Evolutionary conservation across 2,888 invertebrate species (phyloP), one percentile per base, ranked within the genome.

Genomic region (Erebia ligea): DNA sequence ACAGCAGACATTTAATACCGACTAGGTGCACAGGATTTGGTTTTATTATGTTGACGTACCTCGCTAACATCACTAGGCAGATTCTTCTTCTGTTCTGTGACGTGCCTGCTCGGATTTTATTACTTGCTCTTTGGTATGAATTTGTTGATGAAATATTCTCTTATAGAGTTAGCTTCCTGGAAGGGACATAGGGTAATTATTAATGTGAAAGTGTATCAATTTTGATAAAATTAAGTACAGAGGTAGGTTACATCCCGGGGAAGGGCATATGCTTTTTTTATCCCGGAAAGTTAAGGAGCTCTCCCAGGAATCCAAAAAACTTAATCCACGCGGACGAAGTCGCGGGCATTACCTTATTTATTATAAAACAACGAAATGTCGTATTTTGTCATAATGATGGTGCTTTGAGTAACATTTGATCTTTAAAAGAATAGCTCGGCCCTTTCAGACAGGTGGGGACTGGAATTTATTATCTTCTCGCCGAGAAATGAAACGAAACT

Each of bases 1-100:
- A 84, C 84, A 66, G n/a, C 68, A 82, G 80, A 76, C 73, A 75
- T 79, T 84, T 83, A 85, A 86, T 84, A 81, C 82, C 66, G 73
- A 66, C 78, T 76, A 79, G 79, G 80, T 80, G 76, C 48, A 69
- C 68, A 17, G 57, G 59, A 67, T 64, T 52, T 62, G 57, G 69
- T 57, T 70, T 65, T 67, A 63, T 66, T 67, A 17, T 54, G 58
- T n/a, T 34, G 34, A 54, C 34, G 34, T 64, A 6, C 17, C 17
- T 34, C 17, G 2, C 45, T 45, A 11, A 45, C 11, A 11, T 42
- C 11, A 42, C 10, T 42, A 42, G 5, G 50, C 25, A 25, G 25
- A 25, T 25, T 25, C 4, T 11, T 50, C n/a, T n/a, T n/a, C n/a
- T n/a, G n/a, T 50, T 15, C 8, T 15, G 11, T n/a, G 50, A 25